Percentiles rank a stretch among this genome's conserved stretches.
These are phyloP conservation scores for Colossoma macropomum DNA, from an alignment of 2,113 vertebrate species.

Conservation along the genomic window DNA sequence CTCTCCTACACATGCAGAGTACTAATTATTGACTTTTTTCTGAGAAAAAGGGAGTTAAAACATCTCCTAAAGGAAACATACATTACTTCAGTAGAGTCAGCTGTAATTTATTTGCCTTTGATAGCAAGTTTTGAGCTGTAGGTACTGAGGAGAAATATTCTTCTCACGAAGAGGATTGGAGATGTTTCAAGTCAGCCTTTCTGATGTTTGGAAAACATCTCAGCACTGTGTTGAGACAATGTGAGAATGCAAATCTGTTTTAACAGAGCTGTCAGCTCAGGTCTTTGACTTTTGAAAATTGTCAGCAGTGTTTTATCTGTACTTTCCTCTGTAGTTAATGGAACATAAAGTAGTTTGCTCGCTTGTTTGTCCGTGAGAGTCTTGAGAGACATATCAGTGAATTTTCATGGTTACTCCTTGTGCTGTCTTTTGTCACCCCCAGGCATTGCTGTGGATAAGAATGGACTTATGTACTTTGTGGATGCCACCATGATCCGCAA, in stretches of 20 bases:
- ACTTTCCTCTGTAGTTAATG: background rate
- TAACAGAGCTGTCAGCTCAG: background rate
- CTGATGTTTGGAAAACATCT: no score
- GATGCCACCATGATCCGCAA: constrained; percentile 92
- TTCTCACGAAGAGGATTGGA: no score
- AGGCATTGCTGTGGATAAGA: constrained; percentile 90
- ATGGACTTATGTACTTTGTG: constrained; percentile 90
- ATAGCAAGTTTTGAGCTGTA: background rate
- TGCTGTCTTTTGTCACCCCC: background rate
- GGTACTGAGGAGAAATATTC: background rate
- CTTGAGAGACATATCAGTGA: background rate
- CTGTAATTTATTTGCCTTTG: background rate
- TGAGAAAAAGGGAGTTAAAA: background rate
- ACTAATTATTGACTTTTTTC: constrained; percentile 37
- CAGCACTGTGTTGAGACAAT: background rate
- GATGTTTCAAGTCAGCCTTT: no score
- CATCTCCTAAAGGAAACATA: background rate
- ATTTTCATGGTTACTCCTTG: constrained; percentile 13
- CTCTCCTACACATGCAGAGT: constrained; percentile 9
- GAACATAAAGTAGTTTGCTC: background rate
- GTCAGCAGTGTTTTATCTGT: constrained; percentile 4
- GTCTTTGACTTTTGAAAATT: constrained; percentile 2
- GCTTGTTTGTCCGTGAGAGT: background rate
- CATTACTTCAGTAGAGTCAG: background rate
- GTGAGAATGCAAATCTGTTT: constrained; percentile 11